Evolutionary conservation across 2,797 vertebrate species (phyloP).

Genomic region (Apogon talboti): DNA sequence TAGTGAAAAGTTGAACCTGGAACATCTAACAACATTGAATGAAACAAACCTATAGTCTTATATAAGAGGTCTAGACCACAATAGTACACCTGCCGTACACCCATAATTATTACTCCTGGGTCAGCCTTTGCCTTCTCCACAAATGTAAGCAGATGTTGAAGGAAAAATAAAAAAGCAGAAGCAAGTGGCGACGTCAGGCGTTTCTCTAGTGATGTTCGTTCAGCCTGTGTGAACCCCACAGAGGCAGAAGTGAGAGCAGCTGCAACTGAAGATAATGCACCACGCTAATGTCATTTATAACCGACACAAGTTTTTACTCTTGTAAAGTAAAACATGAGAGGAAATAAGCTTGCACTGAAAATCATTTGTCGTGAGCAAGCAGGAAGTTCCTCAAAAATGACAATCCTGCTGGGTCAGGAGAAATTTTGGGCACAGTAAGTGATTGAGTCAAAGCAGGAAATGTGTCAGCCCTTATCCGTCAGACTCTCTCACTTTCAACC

Average conservation of each 20-base stretch:
- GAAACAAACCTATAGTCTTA: background rate
- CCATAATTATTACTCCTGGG: background rate
- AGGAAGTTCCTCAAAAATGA: conserved; percentile 52
- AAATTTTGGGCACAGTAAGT: conserved; percentile 21
- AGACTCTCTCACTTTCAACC: background rate
- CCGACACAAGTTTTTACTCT: background rate
- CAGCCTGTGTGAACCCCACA: conserved; percentile 12
- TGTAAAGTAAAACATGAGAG: conserved; percentile 10
- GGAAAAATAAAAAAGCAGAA: conserved; percentile 59
- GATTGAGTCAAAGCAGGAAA: conserved; percentile 48
- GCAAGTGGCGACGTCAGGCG: background rate
- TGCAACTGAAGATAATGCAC: conserved; percentile 38
- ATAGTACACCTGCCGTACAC: background rate
- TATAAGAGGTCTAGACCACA: background rate
- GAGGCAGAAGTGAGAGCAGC: conserved; percentile 79
- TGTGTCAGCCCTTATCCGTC: conserved; percentile 41
- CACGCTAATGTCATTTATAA: conserved; percentile 20
- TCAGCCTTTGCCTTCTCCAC: background rate
- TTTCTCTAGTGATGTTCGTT: conserved; percentile 4
- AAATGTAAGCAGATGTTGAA: conserved; percentile 1
- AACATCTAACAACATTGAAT: no score
- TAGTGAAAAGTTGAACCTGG: no score
- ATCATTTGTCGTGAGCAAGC: conserved; percentile 5
- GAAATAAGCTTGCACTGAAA: conserved; percentile 26
- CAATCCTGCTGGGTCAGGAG: conserved; percentile 51